Percentiles rank a stretch among this genome's conserved stretches.
Conservation (phyloP, 1,140 invertebrate species). For the Drosophila punjabiensis region DNA sequence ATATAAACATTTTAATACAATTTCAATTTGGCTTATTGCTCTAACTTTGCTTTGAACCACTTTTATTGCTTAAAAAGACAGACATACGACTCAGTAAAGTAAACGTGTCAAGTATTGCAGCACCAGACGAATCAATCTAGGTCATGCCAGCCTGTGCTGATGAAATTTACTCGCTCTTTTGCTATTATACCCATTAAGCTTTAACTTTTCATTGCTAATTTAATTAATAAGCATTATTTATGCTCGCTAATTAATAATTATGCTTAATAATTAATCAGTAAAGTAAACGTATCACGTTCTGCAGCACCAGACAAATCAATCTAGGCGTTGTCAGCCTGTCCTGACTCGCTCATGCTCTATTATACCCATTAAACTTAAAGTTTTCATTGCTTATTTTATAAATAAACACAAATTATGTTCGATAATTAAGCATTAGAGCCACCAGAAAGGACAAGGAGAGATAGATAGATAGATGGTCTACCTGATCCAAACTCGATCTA, state of each 20-base stretch:
- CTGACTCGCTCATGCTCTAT: not conserved
- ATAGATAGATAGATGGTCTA: not conserved
- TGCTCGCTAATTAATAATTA: too few relatives aligned
- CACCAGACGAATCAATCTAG: not conserved
- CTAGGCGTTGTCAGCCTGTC: too few relatives aligned
- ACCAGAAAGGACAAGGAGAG: conserved; percentile 1
- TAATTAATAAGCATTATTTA: conserved; percentile 14
- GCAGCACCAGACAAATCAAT: too few relatives aligned
- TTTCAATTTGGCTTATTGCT: too few relatives aligned
- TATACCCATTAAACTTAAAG: not conserved
- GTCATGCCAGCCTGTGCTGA: not conserved
- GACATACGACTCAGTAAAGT: not conserved
- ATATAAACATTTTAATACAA: too few relatives aligned
- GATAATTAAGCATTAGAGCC: conserved; percentile 27
- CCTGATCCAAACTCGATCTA: conserved; percentile 18
- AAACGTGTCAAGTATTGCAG: too few relatives aligned
- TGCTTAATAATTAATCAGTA: conserved; percentile 29
- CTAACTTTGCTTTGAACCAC: not conserved
- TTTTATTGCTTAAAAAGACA: not conserved
- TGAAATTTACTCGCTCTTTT: not conserved
- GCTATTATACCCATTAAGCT: not conserved
- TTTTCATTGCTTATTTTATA: not conserved
- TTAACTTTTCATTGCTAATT: not conserved
- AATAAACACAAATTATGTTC: conserved; percentile 5
- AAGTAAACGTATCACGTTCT: too few relatives aligned